Evolutionary conservation across 2,113 vertebrate genomes (phyloP).

Genomic region (Taurulus bubalis): DNA sequence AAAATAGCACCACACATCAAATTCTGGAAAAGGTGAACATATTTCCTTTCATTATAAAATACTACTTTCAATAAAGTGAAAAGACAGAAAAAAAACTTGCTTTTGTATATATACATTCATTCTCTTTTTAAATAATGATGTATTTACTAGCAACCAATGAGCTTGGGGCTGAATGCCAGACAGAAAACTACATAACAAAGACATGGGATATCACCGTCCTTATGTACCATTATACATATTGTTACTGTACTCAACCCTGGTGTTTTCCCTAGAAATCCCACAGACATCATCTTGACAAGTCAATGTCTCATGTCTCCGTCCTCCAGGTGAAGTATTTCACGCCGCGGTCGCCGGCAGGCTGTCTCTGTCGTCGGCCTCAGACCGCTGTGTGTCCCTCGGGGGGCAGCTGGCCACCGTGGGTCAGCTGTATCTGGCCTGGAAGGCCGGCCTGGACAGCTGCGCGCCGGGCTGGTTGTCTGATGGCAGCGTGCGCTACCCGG

Average conservation of each 20-base stretch:
- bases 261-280: not conserved
- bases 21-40: not conserved
- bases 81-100: not conserved
- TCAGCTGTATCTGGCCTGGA: conserved; percentile 94
- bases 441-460: conserved; percentile 89
- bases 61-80: not conserved
- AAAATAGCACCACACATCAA: conserved; percentile 30
- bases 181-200: not conserved
- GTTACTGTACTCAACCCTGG: not conserved
- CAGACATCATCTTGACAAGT: conserved; percentile 7
- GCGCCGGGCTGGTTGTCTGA: conserved; percentile 95
- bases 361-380: conserved; percentile 84
- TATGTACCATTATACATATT: not conserved
- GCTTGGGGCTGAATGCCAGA: not conserved
- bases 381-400: conserved; percentile 86
- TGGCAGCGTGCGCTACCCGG: conserved; percentile 91
- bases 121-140: not conserved
- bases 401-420: conserved; percentile 89
- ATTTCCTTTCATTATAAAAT: not conserved
- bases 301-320: conserved; percentile 4
- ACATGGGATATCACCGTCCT: not conserved
- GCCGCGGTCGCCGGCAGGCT: conserved; percentile 84
- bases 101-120: not conserved
- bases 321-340: conserved; percentile 91
- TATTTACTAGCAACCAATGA: not conserved